Base-by-base conservation (phyloP, 2,113 vertebrate species). In the Danio rerio region DNA sequence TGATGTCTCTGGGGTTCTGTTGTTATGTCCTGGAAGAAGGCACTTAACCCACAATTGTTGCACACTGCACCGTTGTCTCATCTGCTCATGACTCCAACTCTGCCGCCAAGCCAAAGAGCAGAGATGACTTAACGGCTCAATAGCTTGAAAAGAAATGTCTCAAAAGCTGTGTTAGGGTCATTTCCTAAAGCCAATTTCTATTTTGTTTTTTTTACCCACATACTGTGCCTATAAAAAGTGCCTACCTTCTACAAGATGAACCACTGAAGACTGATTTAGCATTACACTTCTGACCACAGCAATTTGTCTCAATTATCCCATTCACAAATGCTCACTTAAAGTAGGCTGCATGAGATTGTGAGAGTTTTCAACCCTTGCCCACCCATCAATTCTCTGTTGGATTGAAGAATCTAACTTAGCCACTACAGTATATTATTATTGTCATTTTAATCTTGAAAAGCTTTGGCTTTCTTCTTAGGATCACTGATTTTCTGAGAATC, bases 31-130 rank as follows among this genome's bases (percentile, higher is more conserved):
- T 63, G 20, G 18, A 78, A 45, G 59, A 78, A 49, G 74, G 55
- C 74, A 76, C 53, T 76, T 76, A 76, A 62, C 56, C 74, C 74
- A 20, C 74, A 61, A 21, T 76, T 62, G 56, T 61, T 62, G 56
- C 56, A 16, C 20, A 52, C 69, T 72, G 42, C 18, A 43, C 42
- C 72, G 53, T 59, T 56, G 10, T 75, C 42, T 59, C 55, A 59
- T 59, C n/a, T 7, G 42, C 55, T 75, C 72, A 59, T 15, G 74
- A 62, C 74, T 76, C 43, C 12, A 61, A 43, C 74, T 61, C 74
- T 43, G 56, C 61, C 47, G 12, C 12, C 74, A 78, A 78, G 45
- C 75, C 58, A 49, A 50, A 78, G 55, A 45, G 53, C 72, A 58
- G 53, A 75, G 58, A 63, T 50, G 13, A 49, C 45, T 78, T 47